phyloP scores from a whole-genome alignment of 53 echinoderm and acorn worm species.

The Luidia sarsii region DNA sequence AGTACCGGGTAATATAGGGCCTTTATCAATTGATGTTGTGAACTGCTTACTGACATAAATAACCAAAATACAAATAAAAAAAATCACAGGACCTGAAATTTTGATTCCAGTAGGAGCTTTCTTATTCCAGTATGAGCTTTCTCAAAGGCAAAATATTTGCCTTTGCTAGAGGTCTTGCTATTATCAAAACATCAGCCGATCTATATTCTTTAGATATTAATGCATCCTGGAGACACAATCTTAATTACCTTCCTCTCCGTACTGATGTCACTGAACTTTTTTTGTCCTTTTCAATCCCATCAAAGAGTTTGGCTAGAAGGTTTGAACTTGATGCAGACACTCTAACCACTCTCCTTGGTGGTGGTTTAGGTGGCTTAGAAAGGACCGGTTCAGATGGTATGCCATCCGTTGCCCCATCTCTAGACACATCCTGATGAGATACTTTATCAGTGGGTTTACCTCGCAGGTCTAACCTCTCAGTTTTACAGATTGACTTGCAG shows the following conservation, averaged over 20 bases:
- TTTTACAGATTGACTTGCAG: neutral
- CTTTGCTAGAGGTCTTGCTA: no score
- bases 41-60: no score
- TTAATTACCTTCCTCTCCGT: slow-evolving; percentile 85
- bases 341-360: slow-evolving; percentile 74
- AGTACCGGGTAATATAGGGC: no score
- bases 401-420: slow-evolving; percentile 4
- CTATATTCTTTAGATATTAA: no score
- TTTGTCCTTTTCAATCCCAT: slow-evolving; percentile 81
- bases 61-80: no score
- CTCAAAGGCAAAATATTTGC: no score
- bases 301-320: slow-evolving; percentile 84
- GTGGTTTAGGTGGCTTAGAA: slow-evolving; percentile 53
- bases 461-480: neutral
- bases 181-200: no score
- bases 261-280: slow-evolving; percentile 55
- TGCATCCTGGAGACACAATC: no score
- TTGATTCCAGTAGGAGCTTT: no score
- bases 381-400: neutral
- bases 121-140: no score
- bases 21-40: no score
- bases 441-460: slow-evolving; percentile 26
- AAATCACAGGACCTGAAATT: no score
- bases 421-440: neutral
- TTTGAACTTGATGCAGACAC: slow-evolving; percentile 80